phyloP scores from a whole-genome alignment of 2,888 invertebrate genomes.

The Euzophera pinguis region DNA sequence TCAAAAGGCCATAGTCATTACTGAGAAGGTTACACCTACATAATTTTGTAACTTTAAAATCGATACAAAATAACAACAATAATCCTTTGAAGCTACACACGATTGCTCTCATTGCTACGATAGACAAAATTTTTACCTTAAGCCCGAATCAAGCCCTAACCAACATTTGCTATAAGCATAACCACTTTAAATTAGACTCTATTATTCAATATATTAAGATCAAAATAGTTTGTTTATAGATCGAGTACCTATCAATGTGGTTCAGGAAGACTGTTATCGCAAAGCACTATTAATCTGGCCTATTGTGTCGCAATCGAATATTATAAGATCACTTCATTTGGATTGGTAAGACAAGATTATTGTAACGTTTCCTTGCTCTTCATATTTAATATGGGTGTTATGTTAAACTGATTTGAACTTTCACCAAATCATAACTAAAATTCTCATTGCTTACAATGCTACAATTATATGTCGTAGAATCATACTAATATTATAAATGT shows the following conservation, averaged over 20 bases:
- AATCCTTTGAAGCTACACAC: conserved; percentile 29
- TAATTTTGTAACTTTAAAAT: conserved; percentile 32
- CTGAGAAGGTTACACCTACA: not conserved
- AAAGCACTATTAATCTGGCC: conserved; percentile 43
- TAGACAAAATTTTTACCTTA: conserved; percentile 45
- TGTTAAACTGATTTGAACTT: too few relatives aligned
- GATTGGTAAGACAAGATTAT: conserved; percentile 11
- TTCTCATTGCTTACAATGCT: too few relatives aligned
- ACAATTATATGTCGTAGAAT: too few relatives aligned
- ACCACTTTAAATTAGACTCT: conserved; percentile 22
- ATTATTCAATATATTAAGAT: conserved; percentile 14
- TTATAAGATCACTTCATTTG: conserved; percentile 19
- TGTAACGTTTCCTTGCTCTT: not conserved
- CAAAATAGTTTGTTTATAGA: conserved; percentile 12
- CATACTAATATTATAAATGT: too few relatives aligned
- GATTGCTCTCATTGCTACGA: conserved; percentile 41
- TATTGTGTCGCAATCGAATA: conserved; percentile 37
- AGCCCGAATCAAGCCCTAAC: conserved; percentile 42
- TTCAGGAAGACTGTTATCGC: conserved; percentile 37
- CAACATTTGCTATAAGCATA: conserved; percentile 29
- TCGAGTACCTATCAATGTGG: conserved; percentile 12
- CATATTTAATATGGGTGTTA: too few relatives aligned
- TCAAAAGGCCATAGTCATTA: too few relatives aligned
- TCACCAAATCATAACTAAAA: too few relatives aligned
- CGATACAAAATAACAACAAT: conserved; percentile 26